These are phyloP conservation scores for Cephus rjabovi DNA, from an alignment of 2,888 invertebrate genomes.

Conservation along the genomic window DNA sequence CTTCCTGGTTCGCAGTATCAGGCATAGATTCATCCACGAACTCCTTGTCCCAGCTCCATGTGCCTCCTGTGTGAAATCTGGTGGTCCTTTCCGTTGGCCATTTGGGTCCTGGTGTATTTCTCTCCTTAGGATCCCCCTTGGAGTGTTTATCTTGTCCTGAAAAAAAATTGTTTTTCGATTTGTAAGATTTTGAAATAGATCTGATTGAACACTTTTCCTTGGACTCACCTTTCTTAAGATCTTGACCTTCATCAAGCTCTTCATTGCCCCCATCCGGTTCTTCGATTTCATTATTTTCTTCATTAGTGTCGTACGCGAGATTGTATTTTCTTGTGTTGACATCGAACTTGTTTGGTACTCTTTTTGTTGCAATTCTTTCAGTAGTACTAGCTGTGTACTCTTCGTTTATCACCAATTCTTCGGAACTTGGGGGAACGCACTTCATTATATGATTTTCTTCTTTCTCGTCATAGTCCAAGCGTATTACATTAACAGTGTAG, in stretches of 20 bases:
- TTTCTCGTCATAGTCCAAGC: slow-evolving; percentile 35
- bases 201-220: not conserved
- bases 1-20: slow-evolving; percentile 16
- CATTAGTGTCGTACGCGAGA: slow-evolving; percentile 6
- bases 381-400: not conserved
- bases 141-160: not conserved
- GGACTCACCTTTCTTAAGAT: not conserved
- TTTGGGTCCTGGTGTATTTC: slow-evolving; percentile 32
- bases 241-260: slow-evolving; percentile 3
- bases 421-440: slow-evolving; percentile 19
- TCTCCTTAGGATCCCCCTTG: not conserved
- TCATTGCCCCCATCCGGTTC: not conserved
- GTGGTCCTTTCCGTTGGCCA: slow-evolving; percentile 47
- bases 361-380: not conserved
- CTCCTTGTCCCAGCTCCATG: slow-evolving; percentile 41
- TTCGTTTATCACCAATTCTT: slow-evolving; percentile 22
- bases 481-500: slow-evolving; percentile 40
- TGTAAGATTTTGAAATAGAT: not conserved
- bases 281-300: slow-evolving; percentile 9
- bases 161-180: not conserved
- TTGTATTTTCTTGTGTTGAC: not conserved
- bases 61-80: slow-evolving; percentile 44
- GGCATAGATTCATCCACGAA: slow-evolving; percentile 16
- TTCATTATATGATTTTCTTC: slow-evolving; percentile 29
- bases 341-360: not conserved